Conservation (phyloP, 2,888 invertebrate species). For the Apodemia zela region DNA sequence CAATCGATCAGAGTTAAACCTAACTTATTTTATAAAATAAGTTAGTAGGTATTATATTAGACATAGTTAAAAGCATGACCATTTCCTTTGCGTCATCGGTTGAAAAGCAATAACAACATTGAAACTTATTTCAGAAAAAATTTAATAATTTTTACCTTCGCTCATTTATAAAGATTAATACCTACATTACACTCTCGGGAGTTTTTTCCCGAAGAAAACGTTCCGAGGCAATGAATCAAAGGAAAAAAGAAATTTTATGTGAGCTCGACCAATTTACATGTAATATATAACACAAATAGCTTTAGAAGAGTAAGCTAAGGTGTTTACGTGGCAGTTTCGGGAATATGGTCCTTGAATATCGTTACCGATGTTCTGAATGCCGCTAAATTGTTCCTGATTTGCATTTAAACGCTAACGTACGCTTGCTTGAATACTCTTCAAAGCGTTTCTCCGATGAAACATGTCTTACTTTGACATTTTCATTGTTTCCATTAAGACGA, state of each 20-base stretch:
- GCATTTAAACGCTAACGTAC: slow-evolving; percentile 17
- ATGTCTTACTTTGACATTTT: neutral
- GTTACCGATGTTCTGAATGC: slow-evolving; percentile 27
- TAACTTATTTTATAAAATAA: too few species aligned
- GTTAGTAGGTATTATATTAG: too few species aligned
- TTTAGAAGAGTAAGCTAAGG: slow-evolving; percentile 42
- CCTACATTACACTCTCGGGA: neutral
- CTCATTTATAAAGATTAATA: neutral
- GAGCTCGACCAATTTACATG: slow-evolving; percentile 47
- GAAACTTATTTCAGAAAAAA: neutral
- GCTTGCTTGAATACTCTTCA: neutral
- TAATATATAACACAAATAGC: slow-evolving; percentile 57
- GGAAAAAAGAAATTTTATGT: slow-evolving; percentile 20
- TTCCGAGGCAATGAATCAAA: slow-evolving; percentile 2
- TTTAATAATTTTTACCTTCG: neutral
- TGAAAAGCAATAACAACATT: neutral
- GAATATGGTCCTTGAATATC: slow-evolving; percentile 27
- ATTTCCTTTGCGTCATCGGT: too few species aligned
- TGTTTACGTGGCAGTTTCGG: slow-evolving; percentile 33
- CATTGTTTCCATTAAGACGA: neutral
- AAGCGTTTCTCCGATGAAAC: slow-evolving; percentile 2
- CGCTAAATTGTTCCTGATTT: slow-evolving; percentile 23
- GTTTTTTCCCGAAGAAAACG: neutral
- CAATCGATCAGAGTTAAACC: too few species aligned
- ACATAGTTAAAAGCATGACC: too few species aligned